Conservation (phyloP, 2,888 invertebrate species). For the Callosobruchus maculatus region DNA sequence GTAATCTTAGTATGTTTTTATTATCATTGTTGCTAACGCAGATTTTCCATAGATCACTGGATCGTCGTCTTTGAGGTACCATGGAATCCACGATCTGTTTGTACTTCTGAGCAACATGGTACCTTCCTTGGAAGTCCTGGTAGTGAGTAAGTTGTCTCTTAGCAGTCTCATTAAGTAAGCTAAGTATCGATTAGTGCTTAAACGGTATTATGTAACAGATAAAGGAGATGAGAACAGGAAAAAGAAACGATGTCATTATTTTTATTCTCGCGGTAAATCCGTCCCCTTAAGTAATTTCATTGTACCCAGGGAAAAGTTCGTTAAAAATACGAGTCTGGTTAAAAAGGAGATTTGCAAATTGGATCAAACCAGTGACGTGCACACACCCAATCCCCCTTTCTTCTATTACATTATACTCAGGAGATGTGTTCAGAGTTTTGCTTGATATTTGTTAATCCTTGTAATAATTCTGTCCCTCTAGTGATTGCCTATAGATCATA, state of each 20-base stretch:
- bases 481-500: no score
- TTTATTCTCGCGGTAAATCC: neutral
- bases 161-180: neutral
- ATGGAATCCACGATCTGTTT: no score
- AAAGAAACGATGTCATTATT: neutral
- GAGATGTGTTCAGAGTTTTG: no score
- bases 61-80: no score
- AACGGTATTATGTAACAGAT: neutral
- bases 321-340: constrained; percentile 14
- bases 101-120: no score
- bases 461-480: no score
- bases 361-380: constrained; percentile 8
- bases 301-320: constrained; percentile 6
- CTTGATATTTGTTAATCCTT: no score
- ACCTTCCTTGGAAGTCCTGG: no score
- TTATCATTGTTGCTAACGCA: no score
- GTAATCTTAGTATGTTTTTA: no score
- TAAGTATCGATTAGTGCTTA: neutral
- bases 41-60: no score
- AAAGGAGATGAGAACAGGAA: neutral
- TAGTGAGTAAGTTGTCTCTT: no score
- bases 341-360: constrained; percentile 10
- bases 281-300: neutral
- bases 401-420: constrained; percentile 1
- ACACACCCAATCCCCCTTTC: neutral